Evolutionary conservation across 2,888 invertebrate species (phyloP), one percentile per base, ranked within the genome.

Genomic region (Oligia latruncula): DNA sequence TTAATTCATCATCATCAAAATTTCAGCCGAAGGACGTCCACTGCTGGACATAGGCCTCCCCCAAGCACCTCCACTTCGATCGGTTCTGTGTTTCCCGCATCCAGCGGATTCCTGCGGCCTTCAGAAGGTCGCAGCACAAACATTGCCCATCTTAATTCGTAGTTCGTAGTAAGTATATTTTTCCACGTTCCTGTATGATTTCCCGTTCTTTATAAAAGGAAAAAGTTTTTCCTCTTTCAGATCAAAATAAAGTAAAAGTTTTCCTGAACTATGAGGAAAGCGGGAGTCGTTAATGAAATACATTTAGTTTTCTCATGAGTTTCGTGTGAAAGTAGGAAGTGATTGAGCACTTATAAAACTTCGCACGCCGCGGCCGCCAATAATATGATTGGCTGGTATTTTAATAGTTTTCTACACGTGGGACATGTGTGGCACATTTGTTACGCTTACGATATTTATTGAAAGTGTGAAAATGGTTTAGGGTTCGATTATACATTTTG

Each of bases 331-430:
- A 85, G 80, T 75, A 80, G 83, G 83, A 86, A 85, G 80, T 80
- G 77, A 86, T 75, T 75, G 83, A 80, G 64, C 75, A 80, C 77
- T 83, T 86, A 80, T 83, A 75, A 83, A 77, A 86, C 70, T 85
- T 80, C 83, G 9, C 80, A 80, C 83, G 83, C 80, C 35, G 67
- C 64, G 29, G 29, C 29, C 29, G 29, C 29, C 29, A 29, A 29
- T 29, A 65, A 76, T 86, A 68, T 70, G 55, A 78, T 72, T 74
- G 82, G 74, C 58, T 81, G 74, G 55, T 76, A 68, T 76, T 83
- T 80, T 78, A 78, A 86, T 77, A 74, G 76, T 77, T 85, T 74
- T 77, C 65, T 77, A 55, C 83, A 77, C 72, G 80, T 75, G 83
- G 58, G 8, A 13, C 58, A 58, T 13, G 70, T 29, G 46, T 40